These are phyloP conservation scores for Willowsia nigromaculata DNA, from an alignment of 2,888 invertebrate genomes.

Conservation along the genomic window DNA sequence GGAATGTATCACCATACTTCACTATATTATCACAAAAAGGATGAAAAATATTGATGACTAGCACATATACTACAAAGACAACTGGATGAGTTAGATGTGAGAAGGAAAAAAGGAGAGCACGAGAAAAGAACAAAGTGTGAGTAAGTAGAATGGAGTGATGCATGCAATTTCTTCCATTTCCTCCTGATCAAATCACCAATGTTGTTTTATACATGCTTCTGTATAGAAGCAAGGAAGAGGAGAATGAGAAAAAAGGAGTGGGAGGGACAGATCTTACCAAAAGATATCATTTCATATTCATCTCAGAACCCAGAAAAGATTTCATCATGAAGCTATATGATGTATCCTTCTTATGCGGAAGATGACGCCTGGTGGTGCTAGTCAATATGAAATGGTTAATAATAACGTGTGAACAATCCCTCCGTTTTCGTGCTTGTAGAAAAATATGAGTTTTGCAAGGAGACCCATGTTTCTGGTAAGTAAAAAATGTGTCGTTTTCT, in stretches of 20 bases:
- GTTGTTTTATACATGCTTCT: neutral
- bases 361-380: neutral
- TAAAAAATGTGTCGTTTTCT: neutral
- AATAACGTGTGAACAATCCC: neutral
- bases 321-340: neutral
- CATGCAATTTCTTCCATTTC: constrained; percentile 3
- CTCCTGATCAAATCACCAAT: neutral
- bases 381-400: neutral
- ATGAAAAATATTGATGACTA: neutral
- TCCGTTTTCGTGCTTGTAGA: neutral
- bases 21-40: neutral
- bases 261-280: neutral
- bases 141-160: neutral
- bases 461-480: neutral
- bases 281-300: constrained; percentile 49
- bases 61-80: neutral
- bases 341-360: neutral
- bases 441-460: neutral
- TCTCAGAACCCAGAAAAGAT: neutral
- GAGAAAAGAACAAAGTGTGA: constrained; percentile 10
- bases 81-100: neutral
- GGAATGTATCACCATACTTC: constrained; percentile 9
- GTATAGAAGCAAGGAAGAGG: neutral
- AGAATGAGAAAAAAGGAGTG: neutral
- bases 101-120: neutral